Conservation (phyloP, 1,140 invertebrate genomes). For the Zaprionus kolodkinae region DNA sequence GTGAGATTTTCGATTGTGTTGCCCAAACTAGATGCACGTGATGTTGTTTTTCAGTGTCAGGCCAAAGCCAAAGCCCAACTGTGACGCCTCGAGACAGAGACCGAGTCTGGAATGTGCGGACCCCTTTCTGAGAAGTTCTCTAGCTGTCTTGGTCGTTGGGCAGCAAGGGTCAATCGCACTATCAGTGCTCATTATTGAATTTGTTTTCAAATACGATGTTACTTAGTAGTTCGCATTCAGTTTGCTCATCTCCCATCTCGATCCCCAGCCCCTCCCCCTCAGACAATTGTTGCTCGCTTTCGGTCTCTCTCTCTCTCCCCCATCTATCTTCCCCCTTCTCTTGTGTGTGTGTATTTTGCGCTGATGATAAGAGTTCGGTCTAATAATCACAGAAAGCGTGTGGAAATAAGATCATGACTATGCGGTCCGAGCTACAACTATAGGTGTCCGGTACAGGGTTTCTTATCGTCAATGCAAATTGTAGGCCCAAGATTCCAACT, state of each 20-base stretch:
- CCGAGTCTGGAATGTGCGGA: conserved; percentile 33
- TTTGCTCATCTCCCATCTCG: conserved; percentile 33
- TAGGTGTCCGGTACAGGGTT: conserved; percentile 20
- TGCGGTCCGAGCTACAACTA: conserved; percentile 26
- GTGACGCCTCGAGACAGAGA: conserved; percentile 27
- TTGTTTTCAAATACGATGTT: conserved; percentile 58
- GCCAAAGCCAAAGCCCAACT: conserved; percentile 44
- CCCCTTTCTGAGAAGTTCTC: conserved; percentile 53
- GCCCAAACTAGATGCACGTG: conserved; percentile 54
- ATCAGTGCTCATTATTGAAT: conserved; percentile 58
- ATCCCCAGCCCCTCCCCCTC: conserved; percentile 9
- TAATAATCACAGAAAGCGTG: conserved; percentile 42
- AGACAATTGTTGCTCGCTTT: neutral
- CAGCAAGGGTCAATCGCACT: conserved; percentile 56
- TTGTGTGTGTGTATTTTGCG: conserved; percentile 58
- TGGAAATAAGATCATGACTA: conserved; percentile 40
- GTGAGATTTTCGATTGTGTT: conserved; percentile 12
- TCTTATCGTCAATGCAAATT: conserved; percentile 75
- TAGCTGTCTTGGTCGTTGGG: conserved; percentile 11
- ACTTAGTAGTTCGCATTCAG: conserved; percentile 21
- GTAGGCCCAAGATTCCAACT: conserved; percentile 45
- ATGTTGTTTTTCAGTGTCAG: conserved; percentile 65
- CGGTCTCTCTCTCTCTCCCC: conserved; percentile 7
- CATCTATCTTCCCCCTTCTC: conserved; percentile 1
- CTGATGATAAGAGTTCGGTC: conserved; percentile 65